These are phyloP conservation scores for Nasonia vitripennis DNA, from an alignment of 1,140 invertebrate genomes.

Conservation along the genomic window DNA sequence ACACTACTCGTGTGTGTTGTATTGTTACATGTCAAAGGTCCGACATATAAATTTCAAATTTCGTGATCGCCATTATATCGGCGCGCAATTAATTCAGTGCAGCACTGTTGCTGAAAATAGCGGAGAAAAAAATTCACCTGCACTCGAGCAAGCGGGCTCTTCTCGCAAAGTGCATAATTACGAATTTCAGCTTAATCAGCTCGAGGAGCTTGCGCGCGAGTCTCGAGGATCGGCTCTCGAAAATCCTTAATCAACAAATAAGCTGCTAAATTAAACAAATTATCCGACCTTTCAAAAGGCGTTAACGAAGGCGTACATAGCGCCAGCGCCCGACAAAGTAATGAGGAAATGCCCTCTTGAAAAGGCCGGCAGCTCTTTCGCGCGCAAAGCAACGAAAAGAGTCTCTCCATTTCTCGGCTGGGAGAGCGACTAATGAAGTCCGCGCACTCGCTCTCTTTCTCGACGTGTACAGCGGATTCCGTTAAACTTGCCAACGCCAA, in stretches of 20 bases:
- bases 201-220: background rate
- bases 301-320: constrained; percentile 9
- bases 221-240: background rate
- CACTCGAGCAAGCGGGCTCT: no score
- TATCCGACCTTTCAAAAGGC: constrained; percentile 27
- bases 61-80: background rate
- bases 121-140: no score
- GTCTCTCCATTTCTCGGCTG: constrained; percentile 2
- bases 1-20: background rate
- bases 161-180: background rate
- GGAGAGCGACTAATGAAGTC: constrained; percentile 41
- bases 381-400: constrained; percentile 5
- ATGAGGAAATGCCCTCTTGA: constrained; percentile 18
- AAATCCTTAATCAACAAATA: constrained; percentile 33
- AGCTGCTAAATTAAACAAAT: constrained; percentile 38
- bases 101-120: no score
- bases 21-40: background rate
- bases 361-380: background rate
- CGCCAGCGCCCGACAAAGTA: constrained; percentile 14
- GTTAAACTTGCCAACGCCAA: constrained; percentile 5
- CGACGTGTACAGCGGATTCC: background rate
- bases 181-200: background rate
- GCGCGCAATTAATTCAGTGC: no score
- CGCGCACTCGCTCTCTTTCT: background rate
- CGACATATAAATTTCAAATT: background rate